Conservation (phyloP, 2,797 vertebrate genomes). For the Acanthiza pusilla region DNA sequence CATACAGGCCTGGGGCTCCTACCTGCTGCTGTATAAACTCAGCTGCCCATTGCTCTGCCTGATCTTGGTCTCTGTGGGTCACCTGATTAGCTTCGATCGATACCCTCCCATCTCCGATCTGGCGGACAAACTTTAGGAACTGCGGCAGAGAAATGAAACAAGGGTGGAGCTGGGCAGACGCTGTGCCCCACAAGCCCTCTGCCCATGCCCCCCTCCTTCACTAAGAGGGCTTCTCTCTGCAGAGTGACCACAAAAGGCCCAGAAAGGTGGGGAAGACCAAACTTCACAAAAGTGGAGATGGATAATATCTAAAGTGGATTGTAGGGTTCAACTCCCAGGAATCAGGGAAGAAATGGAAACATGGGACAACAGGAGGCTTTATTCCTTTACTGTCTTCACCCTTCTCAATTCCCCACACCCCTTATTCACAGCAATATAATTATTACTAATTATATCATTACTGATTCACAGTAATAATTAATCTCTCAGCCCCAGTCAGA, state of each 20-base stretch:
- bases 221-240: constrained; percentile 7
- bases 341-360: not conserved
- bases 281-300: not conserved
- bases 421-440: not conserved
- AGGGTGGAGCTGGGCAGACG: constrained; percentile 63
- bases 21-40: constrained; percentile 97
- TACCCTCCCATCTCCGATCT: constrained; percentile 99
- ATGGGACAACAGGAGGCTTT: not conserved
- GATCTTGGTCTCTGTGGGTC: constrained; percentile 88
- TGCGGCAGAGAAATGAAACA: constrained; percentile 80
- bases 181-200: constrained; percentile 9
- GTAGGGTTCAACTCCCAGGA: not conserved
- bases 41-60: constrained; percentile 98
- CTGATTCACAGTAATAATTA: not conserved
- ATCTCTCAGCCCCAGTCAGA: not conserved
- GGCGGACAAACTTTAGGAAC: constrained; percentile 99
- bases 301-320: not conserved
- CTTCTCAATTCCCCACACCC: not conserved
- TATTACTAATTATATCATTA: not conserved
- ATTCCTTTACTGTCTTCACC: not conserved
- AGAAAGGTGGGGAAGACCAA: not conserved
- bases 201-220: not conserved
- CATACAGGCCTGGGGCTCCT: constrained; percentile 66
- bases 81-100: constrained; percentile 95
- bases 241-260: not conserved